These are phyloP conservation scores for Myripristis murdjan DNA, from an alignment of 2,797 vertebrate species.

Conservation along the genomic window DNA sequence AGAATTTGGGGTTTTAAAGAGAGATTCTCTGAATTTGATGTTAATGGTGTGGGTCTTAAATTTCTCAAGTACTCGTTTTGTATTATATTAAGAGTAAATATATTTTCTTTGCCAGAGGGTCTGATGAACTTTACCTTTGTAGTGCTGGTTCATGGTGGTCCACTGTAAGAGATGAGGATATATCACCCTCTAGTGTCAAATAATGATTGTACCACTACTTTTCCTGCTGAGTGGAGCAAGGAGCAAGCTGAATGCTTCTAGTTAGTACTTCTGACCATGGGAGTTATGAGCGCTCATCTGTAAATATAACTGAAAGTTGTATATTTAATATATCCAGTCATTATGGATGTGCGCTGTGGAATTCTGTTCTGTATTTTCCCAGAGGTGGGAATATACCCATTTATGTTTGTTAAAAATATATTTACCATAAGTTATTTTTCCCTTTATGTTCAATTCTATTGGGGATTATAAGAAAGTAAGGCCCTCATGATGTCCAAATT, in stretches of 20 bases:
- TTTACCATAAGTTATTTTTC: slow-evolving; percentile 82
- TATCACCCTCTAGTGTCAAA: slow-evolving; percentile 72
- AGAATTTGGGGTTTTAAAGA: slow-evolving; percentile 34
- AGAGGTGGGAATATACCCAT: slow-evolving; percentile 57
- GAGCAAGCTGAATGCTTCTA: slow-evolving; percentile 37
- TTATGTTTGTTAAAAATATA: slow-evolving; percentile 71
- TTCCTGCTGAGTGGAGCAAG: slow-evolving; percentile 72
- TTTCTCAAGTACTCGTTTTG: slow-evolving; percentile 55
- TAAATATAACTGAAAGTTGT: slow-evolving; percentile 75
- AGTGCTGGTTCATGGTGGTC: slow-evolving; percentile 14
- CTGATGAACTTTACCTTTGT: slow-evolving; percentile 54
- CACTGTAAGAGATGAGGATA: slow-evolving; percentile 49
- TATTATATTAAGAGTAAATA: slow-evolving; percentile 61
- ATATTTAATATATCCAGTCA: slow-evolving; percentile 69
- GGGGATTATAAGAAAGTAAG: slow-evolving; percentile 24
- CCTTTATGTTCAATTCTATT: slow-evolving; percentile 39
- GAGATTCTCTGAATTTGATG: slow-evolving; percentile 53
- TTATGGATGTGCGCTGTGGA: slow-evolving; percentile 57
- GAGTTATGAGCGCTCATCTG: slow-evolving; percentile 70
- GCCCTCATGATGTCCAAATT: slow-evolving; percentile 21
- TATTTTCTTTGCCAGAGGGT: slow-evolving; percentile 61
- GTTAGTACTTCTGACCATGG: slow-evolving; percentile 57
- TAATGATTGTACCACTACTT: slow-evolving; percentile 67
- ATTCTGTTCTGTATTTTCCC: slow-evolving; percentile 54
- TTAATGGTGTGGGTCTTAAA: slow-evolving; percentile 76